Percentiles rank a stretch among this genome's conserved stretches.
Conservation (phyloP, 2,113 vertebrate species). For the Smithornis capensis region DNA sequence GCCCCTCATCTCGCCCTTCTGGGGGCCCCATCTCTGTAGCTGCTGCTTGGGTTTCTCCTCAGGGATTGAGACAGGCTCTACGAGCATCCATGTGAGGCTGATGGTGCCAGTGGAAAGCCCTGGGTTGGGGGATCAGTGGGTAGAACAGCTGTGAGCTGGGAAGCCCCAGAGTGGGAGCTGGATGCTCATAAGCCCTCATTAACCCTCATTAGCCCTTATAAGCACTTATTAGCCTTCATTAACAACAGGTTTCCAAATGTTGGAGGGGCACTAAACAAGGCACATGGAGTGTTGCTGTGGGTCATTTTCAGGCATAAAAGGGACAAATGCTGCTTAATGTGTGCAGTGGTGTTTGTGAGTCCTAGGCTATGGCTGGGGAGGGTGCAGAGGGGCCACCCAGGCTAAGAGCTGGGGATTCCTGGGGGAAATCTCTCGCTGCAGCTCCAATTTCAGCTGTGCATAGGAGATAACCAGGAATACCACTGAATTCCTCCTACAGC, state of each 20-base stretch:
- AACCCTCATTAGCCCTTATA: background rate
- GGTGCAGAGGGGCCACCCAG: fast-evolving
- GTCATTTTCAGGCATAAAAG: background rate
- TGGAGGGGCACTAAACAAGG: background rate
- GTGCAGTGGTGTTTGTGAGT: fast-evolving
- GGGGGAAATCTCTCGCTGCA: fast-evolving
- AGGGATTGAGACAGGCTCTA: background rate
- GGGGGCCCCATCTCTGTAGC: background rate
- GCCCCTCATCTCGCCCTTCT: fast-evolving
- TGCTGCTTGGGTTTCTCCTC: background rate
- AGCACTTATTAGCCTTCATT: background rate
- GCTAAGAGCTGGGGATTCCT: fast-evolving
- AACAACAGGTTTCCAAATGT: background rate
- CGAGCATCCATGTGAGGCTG: background rate
- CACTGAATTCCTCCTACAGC: fast-evolving
- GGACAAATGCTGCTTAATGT: fast-evolving
- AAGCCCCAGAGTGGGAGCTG: background rate
- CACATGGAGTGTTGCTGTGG: fast-evolving
- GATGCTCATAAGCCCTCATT: background rate
- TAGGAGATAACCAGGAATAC: fast-evolving
- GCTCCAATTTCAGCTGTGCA: fast-evolving
- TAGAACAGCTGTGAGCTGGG: background rate
- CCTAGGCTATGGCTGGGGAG: fast-evolving
- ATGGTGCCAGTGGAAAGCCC: fast-evolving
- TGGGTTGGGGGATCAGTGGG: fast-evolving